Percentiles rank a stretch among this genome's conserved stretches.
Evolutionary conservation across 2,797 vertebrate genomes (phyloP).

Genomic region (Synanceia verrucosa): DNA sequence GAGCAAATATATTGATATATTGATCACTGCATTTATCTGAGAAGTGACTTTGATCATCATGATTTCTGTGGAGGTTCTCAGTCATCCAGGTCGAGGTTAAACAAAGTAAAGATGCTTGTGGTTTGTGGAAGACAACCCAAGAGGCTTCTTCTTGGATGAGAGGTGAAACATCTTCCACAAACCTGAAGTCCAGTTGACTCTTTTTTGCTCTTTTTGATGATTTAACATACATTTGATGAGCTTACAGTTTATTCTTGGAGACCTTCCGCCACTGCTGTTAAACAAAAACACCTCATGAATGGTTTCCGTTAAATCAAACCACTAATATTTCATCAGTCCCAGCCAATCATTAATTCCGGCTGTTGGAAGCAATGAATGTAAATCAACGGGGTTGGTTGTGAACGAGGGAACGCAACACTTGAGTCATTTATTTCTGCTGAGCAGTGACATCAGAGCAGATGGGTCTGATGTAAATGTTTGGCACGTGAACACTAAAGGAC

Average conservation of each 20-base stretch:
- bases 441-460: conserved; percentile 63
- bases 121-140: no score
- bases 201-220: no score
- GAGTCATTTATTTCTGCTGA: conserved; percentile 52
- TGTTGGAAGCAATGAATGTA: conserved; percentile 7
- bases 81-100: no score
- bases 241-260: not conserved
- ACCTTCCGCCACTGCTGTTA: not conserved
- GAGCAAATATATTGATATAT: not conserved
- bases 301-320: conserved; percentile 7
- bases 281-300: not conserved
- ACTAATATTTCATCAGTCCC: not conserved
- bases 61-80: no score
- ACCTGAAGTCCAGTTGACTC: no score
- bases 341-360: not conserved
- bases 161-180: no score
- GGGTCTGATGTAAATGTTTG: conserved; percentile 56
- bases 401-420: conserved; percentile 48
- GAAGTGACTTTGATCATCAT: no score
- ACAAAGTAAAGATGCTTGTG: no score
- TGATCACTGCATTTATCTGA: not conserved
- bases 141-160: no score
- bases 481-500: conserved; percentile 27
- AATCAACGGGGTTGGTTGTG: conserved; percentile 5
- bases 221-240: not conserved